A percentile compares a stretch with the other conserved stretches of the same genome.
These are phyloP conservation scores for Sipha flava DNA, from an alignment of 1,140 invertebrate genomes.

Conservation along the genomic window DNA sequence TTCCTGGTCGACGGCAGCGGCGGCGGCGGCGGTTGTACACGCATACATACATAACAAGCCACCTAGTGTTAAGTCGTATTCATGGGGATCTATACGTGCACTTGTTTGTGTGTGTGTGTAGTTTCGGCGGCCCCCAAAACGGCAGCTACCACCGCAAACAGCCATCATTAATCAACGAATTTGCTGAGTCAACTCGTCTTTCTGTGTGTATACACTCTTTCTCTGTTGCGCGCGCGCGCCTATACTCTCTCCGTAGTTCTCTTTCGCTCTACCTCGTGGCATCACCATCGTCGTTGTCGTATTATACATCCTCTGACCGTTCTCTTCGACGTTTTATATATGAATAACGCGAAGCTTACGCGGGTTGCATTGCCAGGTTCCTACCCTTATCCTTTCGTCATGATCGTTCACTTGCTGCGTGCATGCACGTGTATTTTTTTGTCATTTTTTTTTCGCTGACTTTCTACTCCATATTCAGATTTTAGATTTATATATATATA, in stretches of 20 bases:
- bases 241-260: neutral
- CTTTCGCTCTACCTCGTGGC: neutral
- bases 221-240: neutral
- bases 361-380: neutral
- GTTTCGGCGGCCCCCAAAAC: neutral
- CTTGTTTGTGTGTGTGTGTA: neutral
- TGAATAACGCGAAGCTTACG: too few relatives aligned
- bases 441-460: neutral
- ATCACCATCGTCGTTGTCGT: neutral
- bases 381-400: neutral
- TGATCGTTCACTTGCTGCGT: neutral
- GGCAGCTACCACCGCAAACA: slow-evolving; percentile 10
- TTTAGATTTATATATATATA: neutral
- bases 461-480: neutral
- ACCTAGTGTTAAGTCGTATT: slow-evolving; percentile 26
- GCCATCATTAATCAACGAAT: slow-evolving; percentile 32
- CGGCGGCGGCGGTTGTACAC: neutral
- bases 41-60: slow-evolving; percentile 4
- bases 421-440: neutral
- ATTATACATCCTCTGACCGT: slow-evolving; percentile 19
- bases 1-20: neutral
- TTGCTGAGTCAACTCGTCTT: slow-evolving; percentile 30
- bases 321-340: neutral
- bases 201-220: neutral
- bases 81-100: neutral